Base-by-base conservation (phyloP, 2,797 vertebrate genomes). In the Podargus strigoides region DNA sequence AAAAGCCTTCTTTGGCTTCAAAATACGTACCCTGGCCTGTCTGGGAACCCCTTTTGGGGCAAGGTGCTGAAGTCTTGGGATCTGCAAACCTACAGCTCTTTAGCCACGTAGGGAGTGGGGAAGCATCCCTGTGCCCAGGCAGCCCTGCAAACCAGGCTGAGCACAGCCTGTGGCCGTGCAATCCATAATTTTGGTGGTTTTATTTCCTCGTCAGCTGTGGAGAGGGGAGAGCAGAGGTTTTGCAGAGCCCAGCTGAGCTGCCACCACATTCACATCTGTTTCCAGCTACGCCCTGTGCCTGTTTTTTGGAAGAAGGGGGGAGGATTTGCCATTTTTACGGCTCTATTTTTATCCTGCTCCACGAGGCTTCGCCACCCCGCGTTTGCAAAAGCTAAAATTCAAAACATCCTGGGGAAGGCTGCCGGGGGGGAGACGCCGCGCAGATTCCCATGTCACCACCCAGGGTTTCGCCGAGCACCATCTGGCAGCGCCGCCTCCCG, bases 341-440 rank as follows among this genome's bases (percentile, higher is more conserved):
- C 73, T 96, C 97, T 98, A 97, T 98, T 98, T 98, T 97, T 97
- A 97, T 95, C 97, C 94, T 18, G 20, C 93, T 97, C 92, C 3
- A 9, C 60, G 9, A 97, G 94, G 96, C 95, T 96, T 91, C 36
- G 19, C 86, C 63, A 14, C 91, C 76, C 96, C 9, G 8, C 79
- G 91, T 94, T 97, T 96, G 94, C 95, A 85, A 97, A 90, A 97
- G 88, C 93, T 96, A 41, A 92, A 94, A 96, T 97, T 95, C 97
- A 96, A 96, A 97, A 97, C 97, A 97, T 97, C 96, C 97, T 96
- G 47, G 93, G 90, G 91, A 96, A 95, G 84, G 93, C 87, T n/a
- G n/a, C n/a, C n/a, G n/a, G n/a, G 49, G 91, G 92, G 85, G 86
- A 95, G 93, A 59, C 3, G 3, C 70, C 3, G 24, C 36, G 1